Conservation (phyloP, 2,888 invertebrate species). For the Hedya salicella region DNA sequence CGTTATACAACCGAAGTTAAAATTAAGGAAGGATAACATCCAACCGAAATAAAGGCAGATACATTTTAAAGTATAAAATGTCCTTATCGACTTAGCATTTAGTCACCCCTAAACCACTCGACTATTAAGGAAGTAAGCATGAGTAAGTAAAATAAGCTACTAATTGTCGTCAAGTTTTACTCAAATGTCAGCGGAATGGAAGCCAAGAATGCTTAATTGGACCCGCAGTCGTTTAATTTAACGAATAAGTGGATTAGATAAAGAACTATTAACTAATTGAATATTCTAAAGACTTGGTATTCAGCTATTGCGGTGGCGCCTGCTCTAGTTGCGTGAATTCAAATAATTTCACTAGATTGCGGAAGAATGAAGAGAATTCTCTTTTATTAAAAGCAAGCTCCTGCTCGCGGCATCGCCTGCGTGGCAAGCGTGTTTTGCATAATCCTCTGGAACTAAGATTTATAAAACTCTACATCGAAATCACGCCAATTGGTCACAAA, state of each 20-base stretch:
- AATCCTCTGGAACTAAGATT: no score
- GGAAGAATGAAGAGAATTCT: conserved; percentile 17
- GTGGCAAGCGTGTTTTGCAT: not conserved
- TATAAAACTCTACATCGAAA: no score
- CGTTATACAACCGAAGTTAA: not conserved
- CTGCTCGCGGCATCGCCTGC: not conserved
- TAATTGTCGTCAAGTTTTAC: no score
- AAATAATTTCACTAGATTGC: conserved; percentile 23
- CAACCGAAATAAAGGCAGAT: not conserved
- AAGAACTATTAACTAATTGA: conserved; percentile 39
- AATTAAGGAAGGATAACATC: conserved; percentile 2
- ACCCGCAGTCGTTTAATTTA: conserved; percentile 40
- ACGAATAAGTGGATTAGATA: conserved; percentile 37
- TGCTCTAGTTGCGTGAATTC: conserved; percentile 29
- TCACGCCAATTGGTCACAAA: not conserved
- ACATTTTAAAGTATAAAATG: not conserved
- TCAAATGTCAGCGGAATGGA: conserved; percentile 10
- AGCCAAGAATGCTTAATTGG: conserved; percentile 28
- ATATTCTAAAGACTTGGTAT: conserved; percentile 36
- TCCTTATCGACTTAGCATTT: not conserved
- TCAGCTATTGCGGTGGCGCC: conserved; percentile 31
- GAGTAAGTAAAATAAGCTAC: conserved; percentile 24
- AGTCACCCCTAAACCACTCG: conserved; percentile 3
- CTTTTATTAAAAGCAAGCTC: conserved; percentile 20
- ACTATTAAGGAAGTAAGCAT: conserved; percentile 21